A percentile compares a stretch with the other conserved stretches of the same genome.
These are phyloP conservation scores for Podarcis cretensis DNA, from an alignment of 2,113 vertebrate genomes.

Conservation along the genomic window DNA sequence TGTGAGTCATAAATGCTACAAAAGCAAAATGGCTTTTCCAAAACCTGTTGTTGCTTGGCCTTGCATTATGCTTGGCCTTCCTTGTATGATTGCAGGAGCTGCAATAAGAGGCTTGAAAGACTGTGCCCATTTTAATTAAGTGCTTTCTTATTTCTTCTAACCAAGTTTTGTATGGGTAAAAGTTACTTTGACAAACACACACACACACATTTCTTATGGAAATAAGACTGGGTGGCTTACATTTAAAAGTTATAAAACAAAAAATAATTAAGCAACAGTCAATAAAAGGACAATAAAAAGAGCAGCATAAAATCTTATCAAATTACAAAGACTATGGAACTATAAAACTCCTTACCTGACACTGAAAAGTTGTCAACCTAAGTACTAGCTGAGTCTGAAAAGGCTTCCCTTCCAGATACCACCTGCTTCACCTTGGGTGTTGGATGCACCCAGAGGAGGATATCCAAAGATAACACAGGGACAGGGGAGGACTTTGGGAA, in stretches of 20 bases:
- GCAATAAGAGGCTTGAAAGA: not conserved
- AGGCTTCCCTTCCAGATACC: too few species aligned
- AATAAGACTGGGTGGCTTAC: too few species aligned
- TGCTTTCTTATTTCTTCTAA: not conserved
- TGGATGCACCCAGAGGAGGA: not conserved
- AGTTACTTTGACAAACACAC: not conserved
- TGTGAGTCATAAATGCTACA: constrained; percentile 13
- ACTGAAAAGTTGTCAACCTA: not conserved
- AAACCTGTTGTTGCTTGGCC: not conserved
- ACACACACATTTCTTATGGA: too few species aligned
- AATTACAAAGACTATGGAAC: too few species aligned
- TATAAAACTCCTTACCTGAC: not conserved
- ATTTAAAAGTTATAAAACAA: too few species aligned
- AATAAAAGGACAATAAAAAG: not conserved
- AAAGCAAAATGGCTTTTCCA: constrained; percentile 7
- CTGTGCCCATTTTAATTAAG: not conserved
- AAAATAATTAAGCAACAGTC: too few species aligned
- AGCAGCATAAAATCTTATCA: not conserved
- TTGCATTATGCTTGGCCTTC: too few species aligned
- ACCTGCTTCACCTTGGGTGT: not conserved
- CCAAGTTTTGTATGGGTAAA: not conserved
- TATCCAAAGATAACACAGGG: not conserved
- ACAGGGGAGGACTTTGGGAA: not conserved
- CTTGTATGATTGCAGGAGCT: not conserved
- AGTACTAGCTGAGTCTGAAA: too few species aligned